A percentile compares a stretch with the other conserved stretches of the same genome.
Conservation (phyloP, 2,113 vertebrate genomes). For the Hepsetus odoe region DNA sequence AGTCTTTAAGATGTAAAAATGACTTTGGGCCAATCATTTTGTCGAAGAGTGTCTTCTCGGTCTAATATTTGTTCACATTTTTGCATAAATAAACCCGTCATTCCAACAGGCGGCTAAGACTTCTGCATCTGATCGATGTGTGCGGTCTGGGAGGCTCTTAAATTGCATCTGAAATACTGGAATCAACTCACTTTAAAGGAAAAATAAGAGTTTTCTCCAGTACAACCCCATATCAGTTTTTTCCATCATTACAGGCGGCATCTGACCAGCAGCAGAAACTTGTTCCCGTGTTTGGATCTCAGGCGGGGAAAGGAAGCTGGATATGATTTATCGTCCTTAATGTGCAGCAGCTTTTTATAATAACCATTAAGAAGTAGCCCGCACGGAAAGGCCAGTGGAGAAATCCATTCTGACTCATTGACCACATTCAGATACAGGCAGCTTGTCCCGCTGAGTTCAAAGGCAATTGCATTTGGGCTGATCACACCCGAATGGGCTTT, state of each 20-base stretch:
- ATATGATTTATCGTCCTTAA: constrained; percentile 17
- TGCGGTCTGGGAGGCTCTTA: too few relatives aligned
- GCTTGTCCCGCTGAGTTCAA: constrained; percentile 10
- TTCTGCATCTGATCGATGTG: too few relatives aligned
- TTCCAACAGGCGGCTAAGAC: too few relatives aligned
- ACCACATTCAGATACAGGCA: background rate
- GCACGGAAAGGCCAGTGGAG: constrained; percentile 16
- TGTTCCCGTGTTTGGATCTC: background rate
- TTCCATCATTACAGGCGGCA: background rate
- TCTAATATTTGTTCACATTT: too few relatives aligned
- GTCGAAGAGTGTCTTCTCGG: too few relatives aligned
- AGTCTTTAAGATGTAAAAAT: too few relatives aligned
- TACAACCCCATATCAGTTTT: too few relatives aligned
- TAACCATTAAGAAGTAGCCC: constrained; percentile 15
- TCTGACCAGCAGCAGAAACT: background rate
- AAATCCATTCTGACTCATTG: constrained; percentile 37
- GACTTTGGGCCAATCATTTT: too few relatives aligned
- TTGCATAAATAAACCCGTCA: too few relatives aligned
- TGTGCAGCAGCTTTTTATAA: constrained; percentile 24
- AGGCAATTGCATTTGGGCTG: background rate
- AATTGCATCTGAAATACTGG: too few relatives aligned
- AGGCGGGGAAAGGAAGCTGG: background rate
- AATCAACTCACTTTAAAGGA: too few relatives aligned
- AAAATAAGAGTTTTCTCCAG: too few relatives aligned
- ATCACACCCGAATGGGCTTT: background rate